Evolutionary conservation across 2,113 vertebrate species (phyloP).

Genomic region (Corydoras sp.): DNA sequence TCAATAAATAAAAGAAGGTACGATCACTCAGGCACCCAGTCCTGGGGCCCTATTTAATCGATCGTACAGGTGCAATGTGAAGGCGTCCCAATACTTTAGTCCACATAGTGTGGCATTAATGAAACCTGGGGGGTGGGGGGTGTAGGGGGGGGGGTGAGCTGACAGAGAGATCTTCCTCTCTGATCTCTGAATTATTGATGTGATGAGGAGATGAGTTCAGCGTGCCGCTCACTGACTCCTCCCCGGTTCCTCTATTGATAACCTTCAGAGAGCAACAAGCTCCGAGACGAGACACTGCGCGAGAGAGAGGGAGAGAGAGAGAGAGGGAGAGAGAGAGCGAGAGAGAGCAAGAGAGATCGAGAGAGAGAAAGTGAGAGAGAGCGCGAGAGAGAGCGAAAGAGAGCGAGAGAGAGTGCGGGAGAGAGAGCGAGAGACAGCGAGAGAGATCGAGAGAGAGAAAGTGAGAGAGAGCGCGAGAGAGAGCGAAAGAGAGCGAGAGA

Average conservation of each 20-base stretch:
- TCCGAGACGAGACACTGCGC: not conserved
- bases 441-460: not conserved
- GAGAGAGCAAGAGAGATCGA: not conserved
- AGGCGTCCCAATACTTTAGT: not conserved
- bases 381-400: too few relatives aligned
- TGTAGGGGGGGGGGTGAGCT: not conserved
- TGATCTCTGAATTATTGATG: slow-evolving; percentile 28
- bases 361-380: too few relatives aligned
- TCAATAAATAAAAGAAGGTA: too few relatives aligned
- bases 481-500: too few relatives aligned
- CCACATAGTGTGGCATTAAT: not conserved
- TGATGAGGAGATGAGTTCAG: slow-evolving; percentile 11
- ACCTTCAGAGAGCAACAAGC: slow-evolving; percentile 9
- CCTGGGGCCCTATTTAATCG: too few relatives aligned
- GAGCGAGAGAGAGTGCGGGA: not conserved
- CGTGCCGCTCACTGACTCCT: slow-evolving; percentile 6
- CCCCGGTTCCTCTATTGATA: slow-evolving; percentile 10
- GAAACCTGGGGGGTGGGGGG: not conserved
- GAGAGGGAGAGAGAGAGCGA: too few relatives aligned
- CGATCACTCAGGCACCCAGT: too few relatives aligned
- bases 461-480: too few relatives aligned
- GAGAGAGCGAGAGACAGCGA: too few relatives aligned
- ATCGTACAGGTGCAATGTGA: too few relatives aligned
- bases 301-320: not conserved
- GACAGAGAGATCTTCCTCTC: slow-evolving; percentile 9